Evolutionary conservation across 2,888 invertebrate species (phyloP), one percentile per base, ranked within the genome.

Genomic region (Lasioglossum malachurum): DNA sequence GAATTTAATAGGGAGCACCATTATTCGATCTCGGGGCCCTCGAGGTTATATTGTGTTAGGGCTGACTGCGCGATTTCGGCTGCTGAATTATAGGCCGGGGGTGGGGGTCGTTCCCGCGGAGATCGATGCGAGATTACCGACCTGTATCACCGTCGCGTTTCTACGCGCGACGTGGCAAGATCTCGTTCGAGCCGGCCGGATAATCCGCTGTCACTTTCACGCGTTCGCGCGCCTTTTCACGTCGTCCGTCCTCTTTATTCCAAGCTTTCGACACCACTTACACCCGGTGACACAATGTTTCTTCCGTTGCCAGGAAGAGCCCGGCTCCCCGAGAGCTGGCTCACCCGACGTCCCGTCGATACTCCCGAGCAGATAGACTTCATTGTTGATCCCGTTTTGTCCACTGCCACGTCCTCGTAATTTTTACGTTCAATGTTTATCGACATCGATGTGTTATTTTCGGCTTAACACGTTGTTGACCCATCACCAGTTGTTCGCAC

Each of bases 41-140:
- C 71, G 71, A 71, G 71, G 71, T 71, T 71, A 41, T 74, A 74
- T 78, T 75, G 84, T 60, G 53, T 78, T 80, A 75, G 71, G 75
- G 77, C 80, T 85, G 86, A 86, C 71, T 80, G 35, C 35, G 76
- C 76, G 75, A 76, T 84, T 84, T 73, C 38, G 1, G 46, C 75
- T 57, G 64, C 46, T 79, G 75, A 85, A 85, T 84, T 85, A 73
- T 76, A 84, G 76, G 38, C n/a, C 75, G 60, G n/a, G 23, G 4
- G n/a, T 49, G n/a, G 23, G 4, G n/a, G 69, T 74, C 3, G 44
- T n/a, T 31, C 64, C 27, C 80, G 38, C 71, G 35, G 75, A 64
- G 72, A 84, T 78, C 84, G 78, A 79, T 75, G 71, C 57, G 53
- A 73, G 79, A 85, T 79, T 84, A 79, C 60, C 67, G 38, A n/a